A percentile compares a stretch with the other conserved stretches of the same genome.
Evolutionary conservation across 2,888 invertebrate genomes (phyloP).

Genomic region (Tanypteryx hageni): DNA sequence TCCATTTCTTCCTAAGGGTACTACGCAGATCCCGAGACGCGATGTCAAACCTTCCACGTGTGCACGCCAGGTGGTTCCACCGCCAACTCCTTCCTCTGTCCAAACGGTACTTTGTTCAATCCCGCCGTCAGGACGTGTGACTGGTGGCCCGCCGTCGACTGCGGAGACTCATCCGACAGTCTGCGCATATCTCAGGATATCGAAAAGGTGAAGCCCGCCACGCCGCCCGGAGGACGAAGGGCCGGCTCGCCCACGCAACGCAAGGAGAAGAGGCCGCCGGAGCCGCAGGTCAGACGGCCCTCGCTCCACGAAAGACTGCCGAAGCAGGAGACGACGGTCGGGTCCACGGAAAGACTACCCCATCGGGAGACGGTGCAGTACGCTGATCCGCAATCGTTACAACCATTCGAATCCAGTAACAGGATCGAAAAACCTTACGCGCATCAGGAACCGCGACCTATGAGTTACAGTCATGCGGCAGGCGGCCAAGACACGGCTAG

Average conservation of each 20-base stretch:
- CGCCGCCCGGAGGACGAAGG: neutral
- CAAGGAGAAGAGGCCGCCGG: neutral
- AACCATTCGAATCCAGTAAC: neutral
- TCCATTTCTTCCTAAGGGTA: constrained; percentile 76
- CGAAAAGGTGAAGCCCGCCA: neutral
- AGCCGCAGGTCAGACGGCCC: neutral
- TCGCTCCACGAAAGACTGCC: neutral
- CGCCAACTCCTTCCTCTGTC: constrained; percentile 80
- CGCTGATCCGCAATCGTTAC: neutral
- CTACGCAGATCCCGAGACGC: constrained; percentile 81
- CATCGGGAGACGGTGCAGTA: neutral
- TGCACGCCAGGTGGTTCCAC: constrained; percentile 77
- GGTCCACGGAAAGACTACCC: neutral
- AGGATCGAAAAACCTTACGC: neutral
- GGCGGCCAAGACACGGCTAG: neutral
- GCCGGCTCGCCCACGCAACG: neutral
- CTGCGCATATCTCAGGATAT: neutral
- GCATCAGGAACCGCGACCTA: neutral
- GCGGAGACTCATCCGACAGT: constrained; percentile 74
- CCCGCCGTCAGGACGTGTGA: constrained; percentile 82
- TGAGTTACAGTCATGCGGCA: too few species aligned
- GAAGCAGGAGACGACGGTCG: neutral
- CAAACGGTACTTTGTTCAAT: constrained; percentile 83
- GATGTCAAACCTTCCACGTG: constrained; percentile 83
- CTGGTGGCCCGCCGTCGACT: constrained; percentile 84